These are phyloP conservation scores for Hemiscyllium ocellatum DNA, from an alignment of 2,113 vertebrate genomes.

Conservation along the genomic window DNA sequence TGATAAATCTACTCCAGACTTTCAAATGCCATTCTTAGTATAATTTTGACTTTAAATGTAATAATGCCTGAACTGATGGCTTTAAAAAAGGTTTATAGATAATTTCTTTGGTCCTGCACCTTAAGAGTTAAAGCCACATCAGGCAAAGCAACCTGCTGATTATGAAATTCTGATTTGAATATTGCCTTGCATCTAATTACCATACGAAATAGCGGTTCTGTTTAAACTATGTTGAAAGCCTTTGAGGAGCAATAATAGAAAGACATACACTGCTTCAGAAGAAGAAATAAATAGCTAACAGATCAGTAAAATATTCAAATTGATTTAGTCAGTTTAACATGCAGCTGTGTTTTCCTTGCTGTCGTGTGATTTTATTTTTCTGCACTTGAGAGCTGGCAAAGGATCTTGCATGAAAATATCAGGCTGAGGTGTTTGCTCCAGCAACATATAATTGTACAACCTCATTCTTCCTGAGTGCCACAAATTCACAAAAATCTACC, in stretches of 20 bases:
- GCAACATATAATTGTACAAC: background rate
- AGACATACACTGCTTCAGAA: conserved; percentile 6
- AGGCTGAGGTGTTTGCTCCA: background rate
- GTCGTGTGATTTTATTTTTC: background rate
- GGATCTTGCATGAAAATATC: background rate
- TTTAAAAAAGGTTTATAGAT: background rate
- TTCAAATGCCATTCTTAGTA: background rate
- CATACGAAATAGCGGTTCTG: background rate
- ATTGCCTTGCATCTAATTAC: conserved; percentile 6
- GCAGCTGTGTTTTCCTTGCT: conserved; percentile 11
- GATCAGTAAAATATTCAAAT: conserved; percentile 30
- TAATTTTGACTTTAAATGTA: background rate
- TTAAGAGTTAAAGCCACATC: background rate
- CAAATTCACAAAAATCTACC: background rate
- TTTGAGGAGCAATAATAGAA: conserved; percentile 16
- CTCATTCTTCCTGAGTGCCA: background rate
- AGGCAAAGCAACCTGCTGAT: background rate
- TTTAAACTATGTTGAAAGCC: conserved; percentile 22
- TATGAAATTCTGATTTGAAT: conserved; percentile 30
- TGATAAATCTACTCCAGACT: background rate
- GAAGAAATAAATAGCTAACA: conserved; percentile 8
- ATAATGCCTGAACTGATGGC: background rate
- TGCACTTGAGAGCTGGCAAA: background rate
- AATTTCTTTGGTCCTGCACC: background rate
- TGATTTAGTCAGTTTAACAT: conserved; percentile 18